phyloP scores from a whole-genome alignment of 1,140 invertebrate genomes.

The Bemisia tabaci region DNA sequence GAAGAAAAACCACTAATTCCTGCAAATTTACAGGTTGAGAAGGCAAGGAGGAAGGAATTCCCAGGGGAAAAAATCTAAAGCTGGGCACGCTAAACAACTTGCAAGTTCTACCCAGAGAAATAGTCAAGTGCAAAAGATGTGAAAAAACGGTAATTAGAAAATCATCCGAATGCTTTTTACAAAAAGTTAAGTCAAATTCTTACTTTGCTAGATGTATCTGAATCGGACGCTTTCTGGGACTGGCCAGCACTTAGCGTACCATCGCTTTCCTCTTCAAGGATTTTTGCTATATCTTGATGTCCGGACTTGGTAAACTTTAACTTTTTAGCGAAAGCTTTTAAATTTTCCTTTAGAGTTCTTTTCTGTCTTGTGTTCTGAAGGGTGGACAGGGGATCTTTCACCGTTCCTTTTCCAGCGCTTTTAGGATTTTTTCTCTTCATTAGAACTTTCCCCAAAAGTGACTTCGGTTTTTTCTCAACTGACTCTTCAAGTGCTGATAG shows the following conservation, averaged over 20 bases:
- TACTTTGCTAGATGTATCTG: background rate
- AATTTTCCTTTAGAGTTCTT: slow-evolving; percentile 19
- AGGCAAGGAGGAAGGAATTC: no score
- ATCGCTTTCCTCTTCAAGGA: background rate
- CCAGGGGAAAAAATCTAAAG: no score
- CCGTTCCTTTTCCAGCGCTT: background rate
- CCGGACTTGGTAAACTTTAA: slow-evolving; percentile 16
- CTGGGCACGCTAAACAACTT: no score
- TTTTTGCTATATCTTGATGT: background rate
- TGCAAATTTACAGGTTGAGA: no score
- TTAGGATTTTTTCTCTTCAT: background rate
- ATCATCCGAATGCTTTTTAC: no score
- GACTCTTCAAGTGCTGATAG: background rate
- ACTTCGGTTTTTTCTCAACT: background rate
- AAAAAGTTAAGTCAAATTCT: background rate
- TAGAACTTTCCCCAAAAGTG: background rate
- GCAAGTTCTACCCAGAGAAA: no score
- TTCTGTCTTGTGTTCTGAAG: slow-evolving; percentile 15
- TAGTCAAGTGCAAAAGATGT: no score
- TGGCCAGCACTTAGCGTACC: background rate
- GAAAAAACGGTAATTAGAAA: no score
- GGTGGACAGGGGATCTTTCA: background rate
- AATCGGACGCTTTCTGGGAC: background rate
- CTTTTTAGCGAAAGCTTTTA: slow-evolving; percentile 20
- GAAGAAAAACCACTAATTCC: no score